Evolutionary conservation across 2,888 invertebrate species (phyloP), one percentile per base, ranked within the genome.

Genomic region (Cacoxenus indagator): DNA sequence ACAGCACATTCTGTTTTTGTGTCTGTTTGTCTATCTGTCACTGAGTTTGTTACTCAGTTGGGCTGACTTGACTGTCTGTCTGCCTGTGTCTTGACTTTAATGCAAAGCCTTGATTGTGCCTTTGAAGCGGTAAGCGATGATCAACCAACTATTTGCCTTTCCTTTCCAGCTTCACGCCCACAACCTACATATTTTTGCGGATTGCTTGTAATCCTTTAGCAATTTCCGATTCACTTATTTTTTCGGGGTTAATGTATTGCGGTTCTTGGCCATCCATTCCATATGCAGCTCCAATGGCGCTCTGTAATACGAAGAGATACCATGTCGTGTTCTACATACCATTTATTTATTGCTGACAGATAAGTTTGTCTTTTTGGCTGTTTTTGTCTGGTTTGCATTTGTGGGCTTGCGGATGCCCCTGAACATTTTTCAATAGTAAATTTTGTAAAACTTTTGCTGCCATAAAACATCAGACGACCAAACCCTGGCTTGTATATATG

Each of bases 261-360:
- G 48, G 26, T 26, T 69, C 68, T 69, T 68, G 68, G 43, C 59
- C 69, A n/a, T 43, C n/a, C n/a, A n/a, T 43, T 11, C 45, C 45
- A n/a, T n/a, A 43, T 43, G 45, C 45, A n/a, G n/a, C n/a, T 43
- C n/a, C 45, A 43, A n/a, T 43, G 11, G 11, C 11, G 45, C 11
- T 43, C 4, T 2, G 43, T 43, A 14, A n/a, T 11, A 17, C 51
- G 22, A 22, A 45, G 43, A 65, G 17, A 31, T 45, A 48, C 54
- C 55, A 64, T 45, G 17, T 24, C 55, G 54, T 68, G 70, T 71
- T 61, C 69, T 61, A 69, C 68, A 67, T 73, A 70, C 70, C 71
- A 76, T 83, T 76, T 81, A 83, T 81, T 84, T 82, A 82, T 78
- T 72, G 81, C 83, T 82, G 82, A 83, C 84, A 77, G 76, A 81